Base-by-base conservation (phyloP, 1,140 invertebrate genomes). In the Neodiprion fabricii region DNA sequence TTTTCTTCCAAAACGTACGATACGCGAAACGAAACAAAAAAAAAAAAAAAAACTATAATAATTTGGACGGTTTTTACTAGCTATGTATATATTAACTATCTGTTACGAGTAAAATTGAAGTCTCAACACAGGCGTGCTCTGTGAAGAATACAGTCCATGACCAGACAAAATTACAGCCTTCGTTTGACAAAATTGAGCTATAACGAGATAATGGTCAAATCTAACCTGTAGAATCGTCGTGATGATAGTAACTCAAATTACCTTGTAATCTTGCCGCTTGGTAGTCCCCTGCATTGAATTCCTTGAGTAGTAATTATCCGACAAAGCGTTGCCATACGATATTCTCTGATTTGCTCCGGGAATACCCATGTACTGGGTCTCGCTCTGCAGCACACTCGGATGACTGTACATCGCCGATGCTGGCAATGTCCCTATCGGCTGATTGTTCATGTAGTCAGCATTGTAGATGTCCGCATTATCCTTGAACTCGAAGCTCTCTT, bases 401-500 rank as follows among this genome's bases (percentile, higher is more conserved):
- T 12, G 53, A 48, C 88, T 86, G 76, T 88, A 89, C 86, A 89
- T 87, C 0, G 82, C 84, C 10, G 87, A 87, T 2, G 87, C 87
- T 9, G 87, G 87, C 12, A 89, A 72, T 0, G 87, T 89, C 40
- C 87, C 86, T n/a, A 88, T 72, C 4, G 87, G 87, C 72, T 87
- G 85, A 71, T 82, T 73, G 9, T 81, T 83, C 77, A 89, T 79
- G 71, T 88, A 88, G 70, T 89, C 86, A 7, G 87, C 86, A 70
- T 79, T 84, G 73, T 85, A 88, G 23, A 84, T 74, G 67, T 87
- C 87, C 0, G 81, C 75, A 40, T 89, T 89, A 74, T 91, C 91
- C 79, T 92, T 92, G 79, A 94, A 94, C 75, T 94, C 92, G 79
- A 93, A 91, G 77, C 92, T 93, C 77, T 92, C 91, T 0, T 92